Percentiles rank a stretch among this genome's conserved stretches.
Evolutionary conservation across 1,140 invertebrate species (phyloP).

Genomic region (Drosophila gunungcola): DNA sequence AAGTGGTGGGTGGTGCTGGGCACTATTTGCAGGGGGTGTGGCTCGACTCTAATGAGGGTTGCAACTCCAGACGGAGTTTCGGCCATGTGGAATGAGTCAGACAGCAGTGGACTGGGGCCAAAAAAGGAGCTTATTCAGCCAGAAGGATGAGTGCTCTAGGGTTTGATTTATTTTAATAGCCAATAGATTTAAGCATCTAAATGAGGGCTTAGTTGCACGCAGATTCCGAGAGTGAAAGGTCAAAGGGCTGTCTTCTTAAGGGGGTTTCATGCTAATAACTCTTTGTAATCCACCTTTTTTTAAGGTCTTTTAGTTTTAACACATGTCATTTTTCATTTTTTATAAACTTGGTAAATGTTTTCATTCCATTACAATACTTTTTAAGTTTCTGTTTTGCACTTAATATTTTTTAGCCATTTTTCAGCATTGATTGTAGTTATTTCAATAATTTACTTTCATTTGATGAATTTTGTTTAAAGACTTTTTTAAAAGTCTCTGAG

Average conservation of each 20-base stretch:
- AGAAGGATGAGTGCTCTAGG: constrained; percentile 7
- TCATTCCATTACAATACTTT: too few relatives aligned
- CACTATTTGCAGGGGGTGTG: constrained; percentile 42
- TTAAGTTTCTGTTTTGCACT: too few relatives aligned
- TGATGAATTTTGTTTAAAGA: too few relatives aligned
- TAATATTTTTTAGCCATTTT: too few relatives aligned
- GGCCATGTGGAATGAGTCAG: constrained; percentile 55
- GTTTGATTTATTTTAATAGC: constrained; percentile 18
- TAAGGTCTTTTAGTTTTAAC: too few relatives aligned
- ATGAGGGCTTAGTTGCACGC: constrained; percentile 16
- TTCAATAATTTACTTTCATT: too few relatives aligned
- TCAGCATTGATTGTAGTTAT: too few relatives aligned
- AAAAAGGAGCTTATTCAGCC: constrained; percentile 26
- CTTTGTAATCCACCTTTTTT: neutral
- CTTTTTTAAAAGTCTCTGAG: too few relatives aligned
- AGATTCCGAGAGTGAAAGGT: constrained; percentile 60
- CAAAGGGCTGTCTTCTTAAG: neutral
- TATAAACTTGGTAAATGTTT: too few relatives aligned
- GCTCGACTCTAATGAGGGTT: constrained; percentile 71
- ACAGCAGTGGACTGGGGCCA: constrained; percentile 42
- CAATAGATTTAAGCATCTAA: constrained; percentile 22
- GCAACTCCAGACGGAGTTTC: constrained; percentile 74
- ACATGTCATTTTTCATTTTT: too few relatives aligned
- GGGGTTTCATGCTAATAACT: neutral
- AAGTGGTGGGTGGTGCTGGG: constrained; percentile 6